Base-by-base conservation (phyloP, 2,113 vertebrate species). In the Amphiprion percula region DNA sequence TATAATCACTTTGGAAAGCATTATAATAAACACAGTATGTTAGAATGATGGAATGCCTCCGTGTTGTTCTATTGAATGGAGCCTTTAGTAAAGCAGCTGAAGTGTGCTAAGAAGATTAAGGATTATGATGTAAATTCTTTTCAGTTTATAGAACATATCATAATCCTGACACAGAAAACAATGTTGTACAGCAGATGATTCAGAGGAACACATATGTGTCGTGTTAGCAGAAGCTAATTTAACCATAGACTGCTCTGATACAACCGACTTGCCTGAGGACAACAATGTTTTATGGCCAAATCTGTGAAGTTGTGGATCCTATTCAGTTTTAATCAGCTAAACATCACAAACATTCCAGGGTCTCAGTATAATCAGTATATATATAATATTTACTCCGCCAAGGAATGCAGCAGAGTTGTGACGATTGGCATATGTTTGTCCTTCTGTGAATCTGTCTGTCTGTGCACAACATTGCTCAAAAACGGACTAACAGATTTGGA, bases 41-140 rank as follows among this genome's bases (percentile, higher is more conserved):
- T 62, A 3, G 7, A 64, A 64, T 33, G 37, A 39, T 37, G 41
- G 46, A 46, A 73, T 12, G 39, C 1, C 4, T 63, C 58, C 76
- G 30, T 59, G 62, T 64, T 79, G 60, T 72, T 70, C 21, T 44
- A 59, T 37, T 79, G 58, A 79, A 80, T 76, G 63, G 14, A 80
- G 24, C 46, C 60, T 70, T 72, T 78, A 81, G 84, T 73, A 75
- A 78, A 55, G 64, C 72, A 74, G 73, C 33, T 75, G 30, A 63
- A 84, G 65, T 88, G 86, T 80, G 23, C 65, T 74, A 87, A 90
- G 55, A 79, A 84, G 89, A 85, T 90, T 91, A 90, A 61, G 77
- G 68, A 90, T 86, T 87, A 87, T 44, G 65, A 65, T 80, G 72
- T 65, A 77, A 81, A 84, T 75, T 80, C 68, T 75, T 87, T 61